phyloP scores from a whole-genome alignment of 2,113 vertebrate species.

The Bujurquina vittata region DNA sequence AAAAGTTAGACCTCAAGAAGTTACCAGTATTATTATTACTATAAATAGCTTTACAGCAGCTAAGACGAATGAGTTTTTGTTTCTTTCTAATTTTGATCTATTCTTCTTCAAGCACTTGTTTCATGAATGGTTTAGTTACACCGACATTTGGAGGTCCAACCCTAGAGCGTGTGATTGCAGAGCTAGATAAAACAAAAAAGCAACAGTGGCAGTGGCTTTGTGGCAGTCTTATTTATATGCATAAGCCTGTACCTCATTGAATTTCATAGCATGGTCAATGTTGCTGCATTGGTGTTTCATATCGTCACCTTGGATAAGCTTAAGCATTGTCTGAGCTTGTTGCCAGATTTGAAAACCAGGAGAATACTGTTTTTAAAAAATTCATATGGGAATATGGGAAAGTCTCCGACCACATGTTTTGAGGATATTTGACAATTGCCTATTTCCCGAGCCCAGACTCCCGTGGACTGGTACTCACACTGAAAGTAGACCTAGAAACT shows the following conservation, averaged over 20 bases:
- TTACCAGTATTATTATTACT: neutral
- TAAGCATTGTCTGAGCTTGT: neutral
- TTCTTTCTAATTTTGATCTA: accelerated
- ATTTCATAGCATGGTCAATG: conserved; percentile 6
- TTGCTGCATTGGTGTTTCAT: neutral
- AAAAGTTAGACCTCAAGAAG: neutral
- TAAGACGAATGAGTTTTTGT: too few relatives aligned
- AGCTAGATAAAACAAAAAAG: neutral
- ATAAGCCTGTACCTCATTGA: neutral
- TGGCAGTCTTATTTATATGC: conserved; percentile 11
- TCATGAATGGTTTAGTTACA: neutral
- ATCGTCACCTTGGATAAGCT: conserved; percentile 1
- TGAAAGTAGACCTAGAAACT: neutral
- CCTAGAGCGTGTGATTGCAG: neutral
- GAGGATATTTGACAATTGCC: neutral
- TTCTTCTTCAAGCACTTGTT: neutral
- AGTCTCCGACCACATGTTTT: conserved; percentile 8
- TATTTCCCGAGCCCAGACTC: neutral
- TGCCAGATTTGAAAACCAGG: conserved; percentile 2
- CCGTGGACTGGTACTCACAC: neutral
- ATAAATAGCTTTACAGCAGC: neutral
- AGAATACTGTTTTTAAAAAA: neutral
- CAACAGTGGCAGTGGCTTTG: neutral
- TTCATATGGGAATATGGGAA: neutral
- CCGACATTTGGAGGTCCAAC: neutral